Conservation (phyloP, 2,113 vertebrate species). For the Pagrus major region DNA sequence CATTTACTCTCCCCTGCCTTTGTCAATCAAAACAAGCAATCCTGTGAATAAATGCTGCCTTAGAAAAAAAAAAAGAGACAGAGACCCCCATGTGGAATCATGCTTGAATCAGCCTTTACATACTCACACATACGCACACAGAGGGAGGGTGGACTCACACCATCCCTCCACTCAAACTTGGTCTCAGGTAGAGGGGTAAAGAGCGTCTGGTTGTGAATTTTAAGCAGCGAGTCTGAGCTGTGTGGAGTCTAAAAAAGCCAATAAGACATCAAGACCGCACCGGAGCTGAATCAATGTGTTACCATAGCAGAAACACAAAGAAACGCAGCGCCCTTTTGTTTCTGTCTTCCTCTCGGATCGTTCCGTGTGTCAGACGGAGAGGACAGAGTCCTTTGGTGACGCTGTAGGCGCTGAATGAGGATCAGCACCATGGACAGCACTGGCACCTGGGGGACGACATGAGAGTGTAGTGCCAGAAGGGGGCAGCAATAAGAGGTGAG, state of each 20-base stretch:
- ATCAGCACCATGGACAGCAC: constrained; percentile 80
- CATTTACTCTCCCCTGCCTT: constrained; percentile 73
- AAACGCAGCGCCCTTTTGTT: constrained; percentile 16
- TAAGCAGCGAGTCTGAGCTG: constrained; percentile 43
- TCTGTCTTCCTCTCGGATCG: background rate
- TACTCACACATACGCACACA: constrained; percentile 26
- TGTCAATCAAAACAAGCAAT: constrained; percentile 80
- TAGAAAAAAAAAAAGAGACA: constrained; percentile 17
- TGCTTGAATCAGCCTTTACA: constrained; percentile 46
- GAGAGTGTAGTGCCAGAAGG: constrained; percentile 43
- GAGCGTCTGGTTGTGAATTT: constrained; percentile 58
- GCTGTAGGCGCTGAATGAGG: background rate
- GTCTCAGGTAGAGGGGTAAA: constrained; percentile 52
- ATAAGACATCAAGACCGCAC: constrained; percentile 47
- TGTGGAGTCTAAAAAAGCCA: constrained; percentile 40
- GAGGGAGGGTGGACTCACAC: background rate
- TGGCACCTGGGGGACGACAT: background rate
- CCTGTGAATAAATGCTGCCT: constrained; percentile 69
- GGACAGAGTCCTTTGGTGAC: background rate
- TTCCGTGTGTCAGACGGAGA: background rate
- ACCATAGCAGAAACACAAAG: constrained; percentile 28
- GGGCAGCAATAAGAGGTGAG: constrained; percentile 29
- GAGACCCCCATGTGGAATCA: constrained; percentile 61
- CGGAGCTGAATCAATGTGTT: constrained; percentile 36
- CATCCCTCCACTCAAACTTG: constrained; percentile 33